Evolutionary conservation across 1,140 invertebrate species (phyloP).

Genomic region (Habropoda laboriosa): DNA sequence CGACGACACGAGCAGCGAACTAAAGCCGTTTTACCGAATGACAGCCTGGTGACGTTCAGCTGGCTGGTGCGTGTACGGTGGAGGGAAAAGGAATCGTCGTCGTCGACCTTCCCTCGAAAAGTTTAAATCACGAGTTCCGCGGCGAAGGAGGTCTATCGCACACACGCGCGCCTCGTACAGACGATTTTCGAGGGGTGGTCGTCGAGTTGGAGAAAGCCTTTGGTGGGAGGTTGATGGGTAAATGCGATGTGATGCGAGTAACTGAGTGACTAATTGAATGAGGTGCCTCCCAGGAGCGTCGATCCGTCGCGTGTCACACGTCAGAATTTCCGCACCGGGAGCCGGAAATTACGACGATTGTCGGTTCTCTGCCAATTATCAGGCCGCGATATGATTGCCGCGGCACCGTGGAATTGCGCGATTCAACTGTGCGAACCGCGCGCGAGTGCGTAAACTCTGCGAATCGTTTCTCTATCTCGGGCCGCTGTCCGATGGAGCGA

Average conservation of each 20-base stretch:
- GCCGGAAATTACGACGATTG: slow-evolving; percentile 66
- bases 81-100: slow-evolving; percentile 25
- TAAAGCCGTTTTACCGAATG: slow-evolving; percentile 55
- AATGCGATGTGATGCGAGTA: slow-evolving; percentile 80
- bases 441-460: background rate
- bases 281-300: slow-evolving; percentile 77
- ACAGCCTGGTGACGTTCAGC: slow-evolving; percentile 47
- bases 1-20: slow-evolving; percentile 25
- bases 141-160: slow-evolving; percentile 17
- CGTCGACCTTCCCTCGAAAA: slow-evolving; percentile 50
- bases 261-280: slow-evolving; percentile 81
- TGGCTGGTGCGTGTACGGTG: background rate
- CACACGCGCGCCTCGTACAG: slow-evolving; percentile 20
- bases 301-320: slow-evolving; percentile 76
- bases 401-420: slow-evolving; percentile 52
- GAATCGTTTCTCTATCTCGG: slow-evolving; percentile 15
- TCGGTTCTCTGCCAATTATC: slow-evolving; percentile 67
- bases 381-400: slow-evolving; percentile 60
- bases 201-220: slow-evolving; percentile 1
- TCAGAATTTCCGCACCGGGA: slow-evolving; percentile 72
- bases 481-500: background rate
- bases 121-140: slow-evolving; percentile 61
- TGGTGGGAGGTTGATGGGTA: slow-evolving; percentile 65
- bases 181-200: slow-evolving; percentile 51
- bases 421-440: slow-evolving; percentile 7